Evolutionary conservation across 1,140 invertebrate species (phyloP), one percentile per base, ranked within the genome.

Genomic region (Meloidogyne floridensis): DNA sequence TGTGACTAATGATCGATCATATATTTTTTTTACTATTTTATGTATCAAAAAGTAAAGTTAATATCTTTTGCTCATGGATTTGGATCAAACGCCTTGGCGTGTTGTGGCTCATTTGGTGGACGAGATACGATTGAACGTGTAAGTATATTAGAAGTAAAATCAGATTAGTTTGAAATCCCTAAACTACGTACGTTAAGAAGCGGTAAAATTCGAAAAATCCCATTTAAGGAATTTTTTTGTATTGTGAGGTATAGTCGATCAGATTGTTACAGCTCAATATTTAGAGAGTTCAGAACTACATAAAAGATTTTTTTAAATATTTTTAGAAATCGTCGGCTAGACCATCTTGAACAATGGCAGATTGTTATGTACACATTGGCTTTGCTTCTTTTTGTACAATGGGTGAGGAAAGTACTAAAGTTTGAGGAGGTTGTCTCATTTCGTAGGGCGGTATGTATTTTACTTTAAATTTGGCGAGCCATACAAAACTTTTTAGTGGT

Each of bases 271-370:
- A 32, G 32, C 32, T 32, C 32, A 32, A 32, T 32, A 32, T 32
- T 32, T 32, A 32, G 32, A 32, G 32, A 32, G 32, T 32, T 32
- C 32, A 32, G 32, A 32, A 32, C 32, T 32, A 32, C 32, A 32
- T 32, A 32, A 32, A 32, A 54, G 13, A 43, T 15, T 13, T 13
- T 69, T 43, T 42, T 9, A 9, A 9, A 9, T 5, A 43, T 2
- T 73, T 78, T 20, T 69, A 79, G 77, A 69, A 86, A 86, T 80
- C 83, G 83, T 13, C 71, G 42, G 32, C 77, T 86, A 7, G 85
- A 87, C 56, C 85, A 86, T 86, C 72, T 86, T 51, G 85, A 86
- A n/a, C 85, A 85, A 47, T 86, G 85, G 85, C 85, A 86, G 73
- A 79, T 86, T 15, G 77, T 86, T 18, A 69, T 87, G 18, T 86